Evolutionary conservation across 2,113 vertebrate genomes (phyloP).

Genomic region (Acinonyx jubatus): DNA sequence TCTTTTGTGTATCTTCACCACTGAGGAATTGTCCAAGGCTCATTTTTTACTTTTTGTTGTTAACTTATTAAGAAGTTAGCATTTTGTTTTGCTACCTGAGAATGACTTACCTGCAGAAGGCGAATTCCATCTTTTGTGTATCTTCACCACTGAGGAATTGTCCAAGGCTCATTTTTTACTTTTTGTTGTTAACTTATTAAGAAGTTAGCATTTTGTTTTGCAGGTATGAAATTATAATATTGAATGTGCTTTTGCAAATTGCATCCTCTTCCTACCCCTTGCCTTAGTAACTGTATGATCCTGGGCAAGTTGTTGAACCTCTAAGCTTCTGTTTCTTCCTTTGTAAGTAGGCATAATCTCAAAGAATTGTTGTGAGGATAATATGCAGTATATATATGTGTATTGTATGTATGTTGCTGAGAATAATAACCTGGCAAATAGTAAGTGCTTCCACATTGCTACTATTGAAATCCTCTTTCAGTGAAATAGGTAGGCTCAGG

Average conservation of each 20-base stretch:
- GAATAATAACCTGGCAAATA: neutral
- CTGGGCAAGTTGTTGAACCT: neutral
- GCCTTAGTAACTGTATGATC: neutral
- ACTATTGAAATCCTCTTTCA: neutral
- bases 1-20: neutral
- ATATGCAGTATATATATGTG: neutral
- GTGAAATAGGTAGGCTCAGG: neutral
- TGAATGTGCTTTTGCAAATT: neutral
- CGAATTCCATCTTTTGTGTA: neutral
- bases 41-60: neutral
- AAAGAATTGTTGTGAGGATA: neutral
- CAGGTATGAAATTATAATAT: neutral
- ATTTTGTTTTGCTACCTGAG: no score
- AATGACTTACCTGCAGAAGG: neutral
- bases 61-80: neutral
- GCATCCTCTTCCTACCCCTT: neutral
- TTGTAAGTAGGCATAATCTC: neutral
- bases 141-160: neutral
- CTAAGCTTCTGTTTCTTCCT: neutral
- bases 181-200: neutral
- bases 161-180: neutral
- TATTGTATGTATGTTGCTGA: neutral
- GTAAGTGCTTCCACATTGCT: neutral
- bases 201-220: conserved; percentile 34
- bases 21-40: neutral